phyloP scores from a whole-genome alignment of 2,797 vertebrate species.

The Brotula barbata region DNA sequence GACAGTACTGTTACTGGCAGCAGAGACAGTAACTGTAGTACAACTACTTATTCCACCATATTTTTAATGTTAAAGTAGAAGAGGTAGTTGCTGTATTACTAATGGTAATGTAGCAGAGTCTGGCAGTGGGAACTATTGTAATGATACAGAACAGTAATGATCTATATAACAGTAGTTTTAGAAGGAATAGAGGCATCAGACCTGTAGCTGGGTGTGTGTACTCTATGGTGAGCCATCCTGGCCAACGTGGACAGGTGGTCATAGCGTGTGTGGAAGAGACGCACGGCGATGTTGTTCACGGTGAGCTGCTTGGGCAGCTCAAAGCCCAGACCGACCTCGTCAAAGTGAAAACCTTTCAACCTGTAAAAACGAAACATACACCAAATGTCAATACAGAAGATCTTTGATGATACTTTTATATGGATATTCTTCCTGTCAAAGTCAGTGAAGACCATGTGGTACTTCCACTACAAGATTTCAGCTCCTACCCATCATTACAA shows the following conservation, averaged over 20 bases:
- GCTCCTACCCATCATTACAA: too few species aligned
- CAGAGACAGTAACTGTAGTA: too few species aligned
- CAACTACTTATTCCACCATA: too few species aligned
- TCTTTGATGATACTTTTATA: too few species aligned
- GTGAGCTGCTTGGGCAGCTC: constrained; percentile 85
- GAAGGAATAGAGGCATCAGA: neutral
- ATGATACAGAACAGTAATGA: neutral
- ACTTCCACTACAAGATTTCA: too few species aligned
- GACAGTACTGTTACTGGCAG: too few species aligned
- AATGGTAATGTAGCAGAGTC: too few species aligned
- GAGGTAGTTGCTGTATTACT: neutral
- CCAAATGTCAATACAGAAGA: too few species aligned
- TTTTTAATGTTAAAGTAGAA: too few species aligned
- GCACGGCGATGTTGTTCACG: constrained; percentile 76
- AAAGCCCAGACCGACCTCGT: constrained; percentile 76
- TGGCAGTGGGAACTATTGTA: too few species aligned
- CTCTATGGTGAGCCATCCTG: constrained; percentile 26
- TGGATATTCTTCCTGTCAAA: too few species aligned
- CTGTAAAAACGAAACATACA: constrained; percentile 59
- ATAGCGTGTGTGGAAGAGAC: constrained; percentile 85
- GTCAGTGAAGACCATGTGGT: too few species aligned
- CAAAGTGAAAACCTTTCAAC: constrained; percentile 80
- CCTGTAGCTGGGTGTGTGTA: constrained; percentile 39
- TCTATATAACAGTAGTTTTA: neutral
- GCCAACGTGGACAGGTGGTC: constrained; percentile 84